phyloP scores from a whole-genome alignment of 2,888 invertebrate genomes.

The Seira sanloemensis region DNA sequence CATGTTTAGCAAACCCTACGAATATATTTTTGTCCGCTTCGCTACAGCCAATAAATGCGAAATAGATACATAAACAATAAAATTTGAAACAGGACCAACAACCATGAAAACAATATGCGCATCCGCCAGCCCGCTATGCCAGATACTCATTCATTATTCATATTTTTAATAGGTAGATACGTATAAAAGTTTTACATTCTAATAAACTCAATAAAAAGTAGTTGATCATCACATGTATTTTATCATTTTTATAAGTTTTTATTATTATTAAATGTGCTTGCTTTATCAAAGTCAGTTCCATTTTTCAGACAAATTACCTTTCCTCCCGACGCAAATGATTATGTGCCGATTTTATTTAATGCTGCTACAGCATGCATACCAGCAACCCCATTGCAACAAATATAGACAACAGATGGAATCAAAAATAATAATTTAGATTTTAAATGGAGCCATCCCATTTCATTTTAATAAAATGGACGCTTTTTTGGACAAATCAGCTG shows the following conservation, averaged over 20 bases:
- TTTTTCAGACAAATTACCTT: too few species aligned
- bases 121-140: not conserved
- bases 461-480: not conserved
- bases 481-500: not conserved
- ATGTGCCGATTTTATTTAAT: not conserved
- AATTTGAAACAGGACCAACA: not conserved
- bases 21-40: too few species aligned
- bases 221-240: not conserved
- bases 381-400: not conserved
- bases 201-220: not conserved
- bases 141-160: not conserved
- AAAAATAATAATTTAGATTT: too few species aligned
- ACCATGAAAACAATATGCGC: conserved; percentile 28
- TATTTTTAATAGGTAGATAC: not conserved
- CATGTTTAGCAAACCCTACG: too few species aligned
- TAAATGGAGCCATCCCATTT: not conserved
- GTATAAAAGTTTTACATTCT: not conserved
- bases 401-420: too few species aligned
- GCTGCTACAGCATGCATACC: not conserved
- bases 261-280: not conserved
- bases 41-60: not conserved
- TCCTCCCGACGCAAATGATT: not conserved
- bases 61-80: not conserved
- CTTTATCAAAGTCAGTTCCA: too few species aligned
- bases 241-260: not conserved